Evolutionary conservation across 2,888 invertebrate species (phyloP), one percentile per base, ranked within the genome.

Genomic region (Leptarthrus brevirostris): DNA sequence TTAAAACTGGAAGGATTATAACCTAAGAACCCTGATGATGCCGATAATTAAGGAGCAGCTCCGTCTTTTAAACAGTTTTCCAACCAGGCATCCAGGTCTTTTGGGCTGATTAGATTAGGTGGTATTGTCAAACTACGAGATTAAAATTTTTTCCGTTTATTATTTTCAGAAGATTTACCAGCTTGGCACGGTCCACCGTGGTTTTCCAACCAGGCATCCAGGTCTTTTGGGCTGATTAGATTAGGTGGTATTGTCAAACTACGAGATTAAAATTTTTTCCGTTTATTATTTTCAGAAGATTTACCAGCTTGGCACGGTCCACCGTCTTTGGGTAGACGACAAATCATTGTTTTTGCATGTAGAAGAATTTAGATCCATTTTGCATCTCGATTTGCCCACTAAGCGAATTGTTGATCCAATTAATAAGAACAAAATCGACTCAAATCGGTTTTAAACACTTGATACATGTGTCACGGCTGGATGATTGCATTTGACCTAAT

Each of bases 161-260:
- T 80, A 61, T 77, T 79, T 56, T 84, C 85, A 10, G 52, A 49
- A 18, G n/a, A n/a, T n/a, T n/a, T n/a, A n/a, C n/a, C n/a, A n/a
- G n/a, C n/a, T n/a, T n/a, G n/a, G n/a, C n/a, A n/a, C n/a, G n/a
- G n/a, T n/a, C n/a, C n/a, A n/a, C n/a, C n/a, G n/a, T n/a, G n/a
- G n/a, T 81, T 85, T 79, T 85, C 85, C 24, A 85, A 79, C 85
- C 85, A 85, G 24, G 83, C 83, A 77, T 85, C 85, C 64, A 85
- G 78, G 77, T 83, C 83, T 80, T 82, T 74, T n/a, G 73, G 73
- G 53, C 74, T 75, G 49, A 54, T 54, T 10, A 74, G 58, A 73
- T 73, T 75, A 18, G 75, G 73, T 3, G 77, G 18, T 22, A 79
- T 74, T 58, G 80, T 74, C 56, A 81, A 78, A 75, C 80, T 83